Evolutionary conservation across 1,140 invertebrate genomes (phyloP).

Genomic region (Sitophilus oryzae): DNA sequence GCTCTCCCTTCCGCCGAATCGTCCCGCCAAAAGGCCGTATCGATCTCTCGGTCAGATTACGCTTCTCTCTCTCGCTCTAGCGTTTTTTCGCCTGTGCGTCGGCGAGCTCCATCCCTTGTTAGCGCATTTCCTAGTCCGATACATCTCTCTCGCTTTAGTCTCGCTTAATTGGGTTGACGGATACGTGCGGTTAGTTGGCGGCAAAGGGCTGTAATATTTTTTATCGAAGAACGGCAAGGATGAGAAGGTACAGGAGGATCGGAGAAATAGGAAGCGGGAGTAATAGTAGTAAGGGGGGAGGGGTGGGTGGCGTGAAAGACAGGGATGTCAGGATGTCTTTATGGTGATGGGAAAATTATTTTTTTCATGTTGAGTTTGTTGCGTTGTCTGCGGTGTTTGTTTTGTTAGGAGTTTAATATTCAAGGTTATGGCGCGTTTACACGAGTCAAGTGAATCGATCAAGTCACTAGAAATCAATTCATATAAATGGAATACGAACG

Average conservation of each 20-base stretch:
- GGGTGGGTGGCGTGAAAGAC: not conserved
- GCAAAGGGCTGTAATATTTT: not conserved
- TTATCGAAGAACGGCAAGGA: not conserved
- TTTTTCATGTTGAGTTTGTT: too few relatives aligned
- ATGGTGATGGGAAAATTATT: not conserved
- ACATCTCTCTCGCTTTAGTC: too few relatives aligned
- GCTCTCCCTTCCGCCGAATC: too few relatives aligned
- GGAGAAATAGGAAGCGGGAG: not conserved
- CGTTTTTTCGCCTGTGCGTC: not conserved
- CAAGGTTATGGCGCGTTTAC: too few relatives aligned
- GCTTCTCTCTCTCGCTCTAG: not conserved
- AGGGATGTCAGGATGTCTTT: not conserved
- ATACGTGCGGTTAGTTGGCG: not conserved
- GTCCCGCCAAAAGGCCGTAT: conserved; percentile 25
- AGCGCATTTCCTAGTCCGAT: too few relatives aligned
- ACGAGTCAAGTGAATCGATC: too few relatives aligned
- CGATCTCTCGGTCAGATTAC: conserved; percentile 21
- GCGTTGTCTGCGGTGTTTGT: too few relatives aligned
- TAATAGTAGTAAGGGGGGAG: too few relatives aligned
- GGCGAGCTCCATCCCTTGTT: too few relatives aligned
- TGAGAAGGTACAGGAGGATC: not conserved
- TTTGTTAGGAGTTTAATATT: too few relatives aligned
- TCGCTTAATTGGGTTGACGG: not conserved
- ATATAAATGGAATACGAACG: too few relatives aligned
- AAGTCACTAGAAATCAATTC: too few relatives aligned